A percentile compares a stretch with the other conserved stretches of the same genome.
phyloP scores from a whole-genome alignment of 2,797 vertebrate species.

The Avahi laniger region DNA sequence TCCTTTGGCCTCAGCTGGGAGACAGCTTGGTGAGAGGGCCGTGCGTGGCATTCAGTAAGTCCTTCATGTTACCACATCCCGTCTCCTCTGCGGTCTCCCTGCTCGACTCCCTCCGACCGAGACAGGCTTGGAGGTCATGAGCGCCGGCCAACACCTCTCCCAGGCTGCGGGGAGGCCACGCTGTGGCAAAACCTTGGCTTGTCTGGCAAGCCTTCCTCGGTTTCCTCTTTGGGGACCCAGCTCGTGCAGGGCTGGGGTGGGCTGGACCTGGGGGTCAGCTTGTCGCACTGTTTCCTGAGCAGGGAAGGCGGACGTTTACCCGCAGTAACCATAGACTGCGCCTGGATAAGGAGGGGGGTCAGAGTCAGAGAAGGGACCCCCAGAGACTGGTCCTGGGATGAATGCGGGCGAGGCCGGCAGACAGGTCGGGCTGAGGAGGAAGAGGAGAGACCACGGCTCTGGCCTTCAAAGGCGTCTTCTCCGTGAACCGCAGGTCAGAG shows the following conservation, averaged over 20 bases:
- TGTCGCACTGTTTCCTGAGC: not conserved
- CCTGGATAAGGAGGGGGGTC: not conserved
- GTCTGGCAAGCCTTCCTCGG: not conserved
- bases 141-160: not conserved
- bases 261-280: too few species aligned
- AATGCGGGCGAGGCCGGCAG: too few species aligned
- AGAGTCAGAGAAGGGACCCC: not conserved
- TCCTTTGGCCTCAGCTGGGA: too few species aligned
- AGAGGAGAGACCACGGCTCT: too few species aligned
- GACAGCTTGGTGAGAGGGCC: not conserved
- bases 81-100: too few species aligned
- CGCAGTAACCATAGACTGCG: not conserved
- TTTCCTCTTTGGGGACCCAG: not conserved
- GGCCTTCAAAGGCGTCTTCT: not conserved
- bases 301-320: not conserved
- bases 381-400: fast-evolving
- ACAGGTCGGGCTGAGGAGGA: not conserved
- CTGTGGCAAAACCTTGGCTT: not conserved
- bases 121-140: not conserved
- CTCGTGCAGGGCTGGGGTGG: not conserved
- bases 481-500: too few species aligned
- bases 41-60: not conserved
- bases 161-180: not conserved
- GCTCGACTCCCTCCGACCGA: not conserved
- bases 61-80: not conserved